Evolutionary conservation across 2,797 vertebrate species (phyloP).

Genomic region (Coilia nasus): DNA sequence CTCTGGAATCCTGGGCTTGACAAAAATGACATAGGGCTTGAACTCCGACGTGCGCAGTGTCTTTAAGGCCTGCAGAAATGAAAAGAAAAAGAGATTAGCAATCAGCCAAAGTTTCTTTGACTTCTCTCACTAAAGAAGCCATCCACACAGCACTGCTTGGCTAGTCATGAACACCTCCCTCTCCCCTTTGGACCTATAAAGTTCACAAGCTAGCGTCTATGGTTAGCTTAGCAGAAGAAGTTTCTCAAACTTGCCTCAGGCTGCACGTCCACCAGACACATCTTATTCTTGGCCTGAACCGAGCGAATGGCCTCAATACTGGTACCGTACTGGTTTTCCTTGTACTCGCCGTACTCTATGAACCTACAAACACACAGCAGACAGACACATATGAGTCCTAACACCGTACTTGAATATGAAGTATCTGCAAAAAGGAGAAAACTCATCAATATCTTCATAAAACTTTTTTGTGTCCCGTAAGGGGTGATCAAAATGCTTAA

Average conservation of each 20-base stretch:
- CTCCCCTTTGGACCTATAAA: neutral
- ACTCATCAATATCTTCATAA: too few species aligned
- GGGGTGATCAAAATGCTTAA: too few species aligned
- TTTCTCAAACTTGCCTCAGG: constrained; percentile 81
- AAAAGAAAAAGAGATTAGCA: neutral
- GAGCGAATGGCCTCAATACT: constrained; percentile 92
- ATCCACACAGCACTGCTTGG: neutral
- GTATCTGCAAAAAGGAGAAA: too few species aligned
- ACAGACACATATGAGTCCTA: neutral
- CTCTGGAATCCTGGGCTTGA: constrained; percentile 88
- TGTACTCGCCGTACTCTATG: constrained; percentile 93
- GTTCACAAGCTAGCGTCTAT: neutral
- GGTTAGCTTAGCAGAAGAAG: neutral
- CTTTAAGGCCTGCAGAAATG: constrained; percentile 81
- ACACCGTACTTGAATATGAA: too few species aligned
- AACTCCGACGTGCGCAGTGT: constrained; percentile 91
- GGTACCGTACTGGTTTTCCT: constrained; percentile 93
- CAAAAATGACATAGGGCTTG: constrained; percentile 92
- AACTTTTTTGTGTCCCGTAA: too few species aligned
- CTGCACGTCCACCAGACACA: constrained; percentile 92
- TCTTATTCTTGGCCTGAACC: constrained; percentile 91
- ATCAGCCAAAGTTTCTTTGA: neutral
- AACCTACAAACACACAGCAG: constrained; percentile 74
- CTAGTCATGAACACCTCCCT: neutral
- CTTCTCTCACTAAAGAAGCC: too few species aligned